Conservation (phyloP, 1,140 invertebrate species). For the Lasioglossum baleicum region DNA sequence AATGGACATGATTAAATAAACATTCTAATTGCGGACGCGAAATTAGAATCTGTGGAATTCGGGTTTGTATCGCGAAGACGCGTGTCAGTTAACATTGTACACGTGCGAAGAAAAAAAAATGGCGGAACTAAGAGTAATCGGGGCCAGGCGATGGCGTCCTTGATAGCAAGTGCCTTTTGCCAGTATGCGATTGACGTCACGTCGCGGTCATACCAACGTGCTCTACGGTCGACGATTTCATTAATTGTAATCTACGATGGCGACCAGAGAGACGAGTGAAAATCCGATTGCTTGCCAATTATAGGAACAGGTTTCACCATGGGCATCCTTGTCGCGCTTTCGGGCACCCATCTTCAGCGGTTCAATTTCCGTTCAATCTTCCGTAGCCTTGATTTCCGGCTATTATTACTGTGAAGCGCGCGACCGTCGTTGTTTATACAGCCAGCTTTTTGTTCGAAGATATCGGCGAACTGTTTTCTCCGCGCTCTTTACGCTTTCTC, state of each 20-base stretch:
- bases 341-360: not conserved
- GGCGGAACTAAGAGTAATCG: constrained; percentile 37
- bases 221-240: constrained; percentile 59
- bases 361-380: not conserved
- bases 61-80: not conserved
- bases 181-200: constrained; percentile 65
- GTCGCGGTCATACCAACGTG: constrained; percentile 29
- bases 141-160: constrained; percentile 55
- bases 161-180: constrained; percentile 62
- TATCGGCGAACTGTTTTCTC: not conserved
- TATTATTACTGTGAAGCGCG: not conserved
- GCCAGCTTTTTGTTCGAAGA: not conserved
- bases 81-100: not conserved
- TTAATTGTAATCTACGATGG: constrained; percentile 63
- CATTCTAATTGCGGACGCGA: no score
- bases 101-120: constrained; percentile 25
- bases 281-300: constrained; percentile 53
- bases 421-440: not conserved
- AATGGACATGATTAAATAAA: not conserved
- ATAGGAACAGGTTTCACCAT: constrained; percentile 20
- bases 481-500: no score
- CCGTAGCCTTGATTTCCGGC: no score
- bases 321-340: not conserved
- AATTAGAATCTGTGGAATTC: not conserved
- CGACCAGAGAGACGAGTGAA: constrained; percentile 45